phyloP scores from a whole-genome alignment of 2,888 invertebrate genomes.

The Opisthograptis luteolata region DNA sequence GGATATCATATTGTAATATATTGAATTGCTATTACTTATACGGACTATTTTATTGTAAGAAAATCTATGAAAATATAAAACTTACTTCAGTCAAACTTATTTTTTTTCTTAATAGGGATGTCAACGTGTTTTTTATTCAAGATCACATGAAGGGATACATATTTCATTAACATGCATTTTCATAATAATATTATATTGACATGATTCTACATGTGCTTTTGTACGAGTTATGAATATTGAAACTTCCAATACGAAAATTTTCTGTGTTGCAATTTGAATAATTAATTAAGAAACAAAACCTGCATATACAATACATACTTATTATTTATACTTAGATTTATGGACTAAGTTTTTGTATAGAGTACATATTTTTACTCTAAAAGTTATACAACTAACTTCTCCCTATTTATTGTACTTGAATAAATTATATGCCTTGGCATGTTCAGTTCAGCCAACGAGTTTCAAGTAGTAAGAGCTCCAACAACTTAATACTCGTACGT shows the following conservation, averaged over 20 bases:
- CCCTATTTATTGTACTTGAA: no score
- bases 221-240: no score
- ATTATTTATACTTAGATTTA: no score
- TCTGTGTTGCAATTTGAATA: no score
- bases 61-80: conserved; percentile 44
- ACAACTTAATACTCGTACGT: conserved; percentile 25
- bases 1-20: conserved; percentile 34
- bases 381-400: no score
- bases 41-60: conserved; percentile 40
- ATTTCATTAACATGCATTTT: not conserved
- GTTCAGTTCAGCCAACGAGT: not conserved
- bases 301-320: no score
- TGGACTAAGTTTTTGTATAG: no score
- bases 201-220: no score
- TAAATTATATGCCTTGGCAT: conserved; percentile 1
- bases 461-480: conserved; percentile 1
- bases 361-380: no score
- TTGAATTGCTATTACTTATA: conserved; percentile 30
- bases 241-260: no score
- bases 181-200: no score
- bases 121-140: conserved; percentile 2
- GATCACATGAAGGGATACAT: not conserved
- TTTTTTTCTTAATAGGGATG: conserved; percentile 31
- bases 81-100: conserved; percentile 39
- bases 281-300: no score